Base-by-base conservation (phyloP, 2,797 vertebrate genomes). In the Malacoraja senta region DNA sequence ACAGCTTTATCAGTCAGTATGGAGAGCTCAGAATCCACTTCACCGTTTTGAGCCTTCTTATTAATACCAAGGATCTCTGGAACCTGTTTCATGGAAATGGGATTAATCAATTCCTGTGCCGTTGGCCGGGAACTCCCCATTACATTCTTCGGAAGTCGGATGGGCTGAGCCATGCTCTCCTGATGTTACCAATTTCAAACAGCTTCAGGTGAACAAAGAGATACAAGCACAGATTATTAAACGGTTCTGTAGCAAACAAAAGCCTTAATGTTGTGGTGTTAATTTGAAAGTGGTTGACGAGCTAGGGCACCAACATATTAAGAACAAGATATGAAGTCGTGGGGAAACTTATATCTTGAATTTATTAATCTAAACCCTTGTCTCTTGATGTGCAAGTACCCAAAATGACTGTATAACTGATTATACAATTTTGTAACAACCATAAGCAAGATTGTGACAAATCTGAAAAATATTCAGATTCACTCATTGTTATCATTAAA, bases 1-100 rank as follows among this genome's bases (percentile, higher is more conserved):
- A 96, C 95, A 74, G 96, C 96, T 96, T 98, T 98, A 95, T 98
- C 97, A 96, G 99, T 96, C 77, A 98, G 96, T 72, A 99, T 96
- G 7, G 97, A 96, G 29, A 98, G 98, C 93, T 98, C 98, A 0
- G 97, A 97, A 93, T 95, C 97, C 95, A 98, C 95, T 94, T 98
- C 98, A 19, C 96, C 96, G 94, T 95, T 95, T 84, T 95, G 96
- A 72, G 96, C 94, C 81, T 97, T 97, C 77, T 97, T 97, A 32
- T 97, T 97, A 71, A 95, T 96, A 90, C 97, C 96, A 1, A 98
- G 97, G 94, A 97, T 96, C 94, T 99, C 98, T 0, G 98, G 97
- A 0, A 97, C 97, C 96, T 98, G 98, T 96, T 99, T 99, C 98
- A 99, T 98, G 96, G 97, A 98, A 95, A 97, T 94, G 9, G 97